Evolutionary conservation across 2,888 invertebrate genomes (phyloP).

Genomic region (Graphium colonna): DNA sequence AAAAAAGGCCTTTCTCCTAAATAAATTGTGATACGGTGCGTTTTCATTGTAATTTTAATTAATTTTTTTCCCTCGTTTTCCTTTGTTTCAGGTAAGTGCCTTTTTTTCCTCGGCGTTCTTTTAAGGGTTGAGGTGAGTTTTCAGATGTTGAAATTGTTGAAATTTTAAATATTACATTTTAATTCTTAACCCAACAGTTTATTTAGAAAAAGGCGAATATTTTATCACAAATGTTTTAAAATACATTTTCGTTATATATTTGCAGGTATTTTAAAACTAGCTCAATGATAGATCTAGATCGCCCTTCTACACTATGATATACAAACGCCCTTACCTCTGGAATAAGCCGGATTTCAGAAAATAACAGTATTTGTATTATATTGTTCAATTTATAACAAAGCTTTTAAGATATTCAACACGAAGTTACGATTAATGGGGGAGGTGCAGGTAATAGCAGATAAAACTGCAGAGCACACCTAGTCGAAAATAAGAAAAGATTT

Average conservation of each 20-base stretch:
- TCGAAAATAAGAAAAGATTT: too few species aligned
- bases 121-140: slow-evolving; percentile 24
- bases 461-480: too few species aligned
- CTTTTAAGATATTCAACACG: too few species aligned
- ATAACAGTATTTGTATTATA: too few species aligned
- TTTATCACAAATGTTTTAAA: background rate
- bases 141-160: slow-evolving; percentile 23
- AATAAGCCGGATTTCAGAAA: too few species aligned
- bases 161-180: slow-evolving; percentile 1
- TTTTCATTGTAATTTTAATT: slow-evolving; percentile 72
- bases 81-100: slow-evolving; percentile 72
- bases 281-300: too few species aligned
- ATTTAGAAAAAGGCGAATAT: background rate
- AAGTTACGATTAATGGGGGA: too few species aligned
- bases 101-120: slow-evolving; percentile 44
- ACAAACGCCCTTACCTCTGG: too few species aligned
- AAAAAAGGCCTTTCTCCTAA: slow-evolving; percentile 66
- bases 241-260: too few species aligned
- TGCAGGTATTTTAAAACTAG: too few species aligned
- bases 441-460: too few species aligned
- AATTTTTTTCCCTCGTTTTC: slow-evolving; percentile 54
- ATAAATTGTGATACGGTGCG: slow-evolving; percentile 64
- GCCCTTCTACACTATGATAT: too few species aligned
- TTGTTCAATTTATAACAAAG: background rate
- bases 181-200: background rate